A percentile compares a stretch with the other conserved stretches of the same genome.
Evolutionary conservation across 2,888 invertebrate genomes (phyloP).

Genomic region (Argyra leucocephala): DNA sequence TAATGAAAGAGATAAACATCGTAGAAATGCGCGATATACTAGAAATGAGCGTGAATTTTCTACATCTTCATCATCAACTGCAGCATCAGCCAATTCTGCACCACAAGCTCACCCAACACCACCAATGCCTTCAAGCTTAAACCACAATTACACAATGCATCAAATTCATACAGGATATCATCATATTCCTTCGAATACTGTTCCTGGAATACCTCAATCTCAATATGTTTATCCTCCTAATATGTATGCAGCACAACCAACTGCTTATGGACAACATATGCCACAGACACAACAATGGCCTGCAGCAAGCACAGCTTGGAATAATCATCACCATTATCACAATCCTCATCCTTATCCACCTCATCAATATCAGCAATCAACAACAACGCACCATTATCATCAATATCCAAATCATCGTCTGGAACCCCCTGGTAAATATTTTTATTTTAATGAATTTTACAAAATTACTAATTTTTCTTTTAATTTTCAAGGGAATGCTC

Average conservation of each 20-base stretch:
- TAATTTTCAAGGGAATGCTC: neutral
- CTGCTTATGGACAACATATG: neutral
- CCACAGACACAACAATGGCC: slow-evolving; percentile 14
- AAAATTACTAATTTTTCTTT: neutral
- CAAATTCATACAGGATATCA: neutral
- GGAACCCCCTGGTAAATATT: slow-evolving; percentile 26
- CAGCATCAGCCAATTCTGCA: slow-evolving; percentile 12
- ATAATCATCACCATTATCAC: neutral
- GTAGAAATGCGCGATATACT: slow-evolving; percentile 14
- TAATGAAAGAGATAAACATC: slow-evolving; percentile 26
- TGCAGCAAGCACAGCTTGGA: slow-evolving; percentile 17
- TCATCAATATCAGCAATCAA: neutral
- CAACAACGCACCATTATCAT: neutral
- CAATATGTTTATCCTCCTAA: slow-evolving; percentile 2
- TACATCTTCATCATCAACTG: slow-evolving; percentile 28
- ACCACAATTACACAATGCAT: slow-evolving; percentile 9
- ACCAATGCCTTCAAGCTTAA: slow-evolving; percentile 18
- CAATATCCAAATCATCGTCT: neutral
- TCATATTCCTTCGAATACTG: neutral
- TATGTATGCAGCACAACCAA: neutral
- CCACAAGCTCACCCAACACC: slow-evolving; percentile 16
- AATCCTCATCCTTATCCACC: neutral
- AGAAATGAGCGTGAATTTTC: slow-evolving; percentile 12
- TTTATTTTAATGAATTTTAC: neutral
- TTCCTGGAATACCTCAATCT: neutral